Evolutionary conservation across 2,888 invertebrate species (phyloP), one percentile per base, ranked within the genome.

Genomic region (Seira musarum): DNA sequence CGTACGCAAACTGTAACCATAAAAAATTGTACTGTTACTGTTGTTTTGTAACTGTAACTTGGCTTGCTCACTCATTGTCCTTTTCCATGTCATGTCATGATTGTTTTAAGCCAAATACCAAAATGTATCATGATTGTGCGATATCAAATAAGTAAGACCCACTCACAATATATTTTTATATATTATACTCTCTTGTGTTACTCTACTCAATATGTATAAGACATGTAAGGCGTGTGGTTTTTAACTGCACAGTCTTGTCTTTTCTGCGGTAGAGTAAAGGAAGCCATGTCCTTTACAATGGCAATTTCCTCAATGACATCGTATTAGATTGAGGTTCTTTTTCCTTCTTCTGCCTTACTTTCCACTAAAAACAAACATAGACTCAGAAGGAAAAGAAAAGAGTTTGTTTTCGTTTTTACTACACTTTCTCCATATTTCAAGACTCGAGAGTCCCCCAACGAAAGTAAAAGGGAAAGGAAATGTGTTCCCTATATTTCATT

Each of bases 401-500:
- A 71, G 60, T 71, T 22, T 53, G 66, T 70, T 40, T 22, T 35
- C 30, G 65, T 49, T 73, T 73, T 73, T 65, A 8, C 40, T 13
- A 40, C 40, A n/a, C n/a, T 13, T n/a, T 8, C 40, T 40, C 40
- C 40, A 40, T 40, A 40, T 40, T 40, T 30, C 21, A 24, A 22
- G 6, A 15, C 15, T 73, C n/a, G n/a, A n/a, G n/a, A 40, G 71
- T 78, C 78, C 78, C 78, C 71, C 25, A 71, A 57, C 67, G 78
- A 72, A 67, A 78, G 72, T 64, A 72, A 77, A 77, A 77, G 66
- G 66, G 61, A 69, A 72, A 71, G 35, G 25, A 21, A 40, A 40
- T 8, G 40, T 40, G 5, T 13, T 40, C 40, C 40, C 40, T 40
- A 40, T 40, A 40, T 40, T 40, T 40, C 40, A 40, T 40, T 40